Conservation (phyloP, 2,113 vertebrate genomes). For the Pelecanoides urinatrix region DNA sequence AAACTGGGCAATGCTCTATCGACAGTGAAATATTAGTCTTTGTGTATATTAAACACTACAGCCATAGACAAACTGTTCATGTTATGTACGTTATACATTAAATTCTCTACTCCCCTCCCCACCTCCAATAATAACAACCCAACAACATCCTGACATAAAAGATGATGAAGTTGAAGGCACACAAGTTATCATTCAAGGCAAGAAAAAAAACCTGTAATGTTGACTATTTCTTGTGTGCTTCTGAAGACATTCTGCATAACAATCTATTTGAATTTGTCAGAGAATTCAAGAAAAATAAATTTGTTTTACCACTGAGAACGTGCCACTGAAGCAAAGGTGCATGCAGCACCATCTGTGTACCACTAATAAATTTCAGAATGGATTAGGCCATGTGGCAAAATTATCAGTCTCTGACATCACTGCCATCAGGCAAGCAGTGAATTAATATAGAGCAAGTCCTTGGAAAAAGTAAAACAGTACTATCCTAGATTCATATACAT, state of each 20-base stretch:
- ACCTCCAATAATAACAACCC: background rate
- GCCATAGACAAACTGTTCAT: background rate
- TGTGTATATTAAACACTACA: background rate
- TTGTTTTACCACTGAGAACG: background rate
- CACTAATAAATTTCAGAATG: background rate
- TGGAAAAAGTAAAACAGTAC: background rate
- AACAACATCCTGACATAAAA: background rate
- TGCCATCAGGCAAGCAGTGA: background rate
- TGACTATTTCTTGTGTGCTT: background rate
- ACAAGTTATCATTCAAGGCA: background rate
- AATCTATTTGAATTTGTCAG: background rate
- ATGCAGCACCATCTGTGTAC: background rate
- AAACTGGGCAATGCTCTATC: background rate
- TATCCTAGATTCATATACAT: background rate
- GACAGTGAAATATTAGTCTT: background rate
- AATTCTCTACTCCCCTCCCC: background rate
- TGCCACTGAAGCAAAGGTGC: background rate
- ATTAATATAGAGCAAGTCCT: background rate
- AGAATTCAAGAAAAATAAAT: background rate
- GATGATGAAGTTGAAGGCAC: background rate
- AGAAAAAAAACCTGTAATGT: background rate
- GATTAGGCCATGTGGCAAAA: background rate
- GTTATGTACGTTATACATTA: background rate
- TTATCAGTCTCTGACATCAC: background rate
- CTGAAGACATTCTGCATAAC: background rate